Percentiles rank a stretch among this genome's conserved stretches.
phyloP scores from a whole-genome alignment of 1,140 invertebrate species.

The Aphaenogaster ashmeadi region DNA sequence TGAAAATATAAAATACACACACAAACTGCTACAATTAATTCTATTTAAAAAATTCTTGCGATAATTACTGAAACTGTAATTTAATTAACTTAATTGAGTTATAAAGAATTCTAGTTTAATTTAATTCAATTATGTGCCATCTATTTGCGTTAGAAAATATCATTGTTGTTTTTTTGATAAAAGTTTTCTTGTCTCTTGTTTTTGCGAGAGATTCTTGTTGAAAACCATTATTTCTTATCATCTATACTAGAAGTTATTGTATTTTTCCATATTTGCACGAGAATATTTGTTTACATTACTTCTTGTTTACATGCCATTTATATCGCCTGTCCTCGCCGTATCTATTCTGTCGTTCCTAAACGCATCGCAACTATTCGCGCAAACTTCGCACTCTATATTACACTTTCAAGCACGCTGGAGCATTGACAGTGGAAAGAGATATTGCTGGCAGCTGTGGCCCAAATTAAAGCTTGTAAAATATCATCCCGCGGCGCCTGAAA shows the following conservation, averaged over 20 bases:
- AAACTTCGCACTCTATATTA: neutral
- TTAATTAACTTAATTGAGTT: neutral
- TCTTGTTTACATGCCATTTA: neutral
- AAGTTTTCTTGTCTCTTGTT: neutral
- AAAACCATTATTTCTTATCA: neutral
- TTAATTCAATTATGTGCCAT: neutral
- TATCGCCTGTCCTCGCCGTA: neutral
- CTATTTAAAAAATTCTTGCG: neutral
- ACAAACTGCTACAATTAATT: neutral
- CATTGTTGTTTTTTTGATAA: neutral
- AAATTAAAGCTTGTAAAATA: conserved; percentile 66
- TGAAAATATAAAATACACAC: neutral
- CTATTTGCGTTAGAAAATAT: neutral
- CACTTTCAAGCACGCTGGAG: conserved; percentile 2
- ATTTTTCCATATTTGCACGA: neutral
- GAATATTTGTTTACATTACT: conserved; percentile 26
- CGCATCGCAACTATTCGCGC: neutral
- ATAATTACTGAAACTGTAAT: neutral
- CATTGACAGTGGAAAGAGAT: neutral
- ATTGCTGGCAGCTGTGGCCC: conserved; percentile 25
- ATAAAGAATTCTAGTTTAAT: neutral
- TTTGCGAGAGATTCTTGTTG: neutral
- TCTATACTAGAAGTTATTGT: neutral
- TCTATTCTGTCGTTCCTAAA: conserved; percentile 6
- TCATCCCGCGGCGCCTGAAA: conserved; percentile 30